Evolutionary conservation across 2,113 vertebrate species (phyloP), one percentile per base, ranked within the genome.

Genomic region (Myotis yumanensis): DNA sequence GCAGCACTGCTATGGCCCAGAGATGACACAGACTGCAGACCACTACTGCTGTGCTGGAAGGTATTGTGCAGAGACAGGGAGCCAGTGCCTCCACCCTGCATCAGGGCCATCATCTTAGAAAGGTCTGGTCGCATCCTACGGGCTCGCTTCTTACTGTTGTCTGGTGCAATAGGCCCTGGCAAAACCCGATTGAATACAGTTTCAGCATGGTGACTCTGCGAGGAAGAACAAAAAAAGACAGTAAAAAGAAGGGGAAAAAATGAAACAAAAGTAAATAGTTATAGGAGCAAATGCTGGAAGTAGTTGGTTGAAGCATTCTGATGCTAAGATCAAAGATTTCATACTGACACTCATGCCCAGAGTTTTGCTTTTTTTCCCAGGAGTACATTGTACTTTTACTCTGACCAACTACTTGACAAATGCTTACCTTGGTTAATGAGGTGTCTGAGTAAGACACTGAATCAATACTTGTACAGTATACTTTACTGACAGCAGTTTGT

Each of bases 171-270:
- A 52, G 97, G 96, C 72, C 95, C 98, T 28, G 97, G 97, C 82
- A 99, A 98, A 91, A 99, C 98, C 62, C 99, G 98, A 93, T 99
- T 98, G 97, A 98, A 98, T 80, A 98, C 95, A 89, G 97, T 98
- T 95, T 99, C 99, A 0, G 99, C 97, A 80, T 99, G 98, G 92
- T 98, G 99, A 93, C 99, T 99, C 99, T 99, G 92, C 4, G n/a
- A 88, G 40, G 57, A 72, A 15, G 72, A 35, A 87, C 23, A 62
- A 59, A 23, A 23, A 83, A 94, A 73, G 10, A 89, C 0, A 37
- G 23, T 57, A 80, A 57, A 75, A 43, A 37, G 7, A 30, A 62
- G 81, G 51, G 84, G 3, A 3, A 18, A 32, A 28, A 68, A n/a
- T 18, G 40, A 57, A 32, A 57, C 1, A 93, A 17, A 96, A 87